Evolutionary conservation across 2,888 invertebrate species (phyloP).

Genomic region (Protodeltote pygarga): DNA sequence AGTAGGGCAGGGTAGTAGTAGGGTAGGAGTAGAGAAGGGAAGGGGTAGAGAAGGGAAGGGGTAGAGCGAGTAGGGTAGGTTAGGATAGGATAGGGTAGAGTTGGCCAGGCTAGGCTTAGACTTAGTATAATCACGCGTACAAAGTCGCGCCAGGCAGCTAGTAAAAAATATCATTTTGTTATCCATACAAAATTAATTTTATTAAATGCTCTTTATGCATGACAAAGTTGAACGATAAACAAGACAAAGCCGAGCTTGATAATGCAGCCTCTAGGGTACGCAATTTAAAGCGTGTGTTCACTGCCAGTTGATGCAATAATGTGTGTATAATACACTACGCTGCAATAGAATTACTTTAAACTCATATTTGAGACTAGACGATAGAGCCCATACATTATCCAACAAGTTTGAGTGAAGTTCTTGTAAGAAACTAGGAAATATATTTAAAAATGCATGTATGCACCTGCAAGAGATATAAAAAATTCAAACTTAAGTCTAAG

Average conservation of each 20-base stretch:
- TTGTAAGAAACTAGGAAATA: slow-evolving; percentile 20
- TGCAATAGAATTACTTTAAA: slow-evolving; percentile 35
- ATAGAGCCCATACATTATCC: slow-evolving; percentile 15
- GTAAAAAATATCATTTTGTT: slow-evolving; percentile 12
- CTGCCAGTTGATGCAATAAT: slow-evolving; percentile 28
- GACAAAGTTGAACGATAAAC: slow-evolving; percentile 43
- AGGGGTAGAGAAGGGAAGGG: too few relatives aligned
- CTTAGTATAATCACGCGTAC: too few relatives aligned
- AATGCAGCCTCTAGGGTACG: slow-evolving; percentile 41
- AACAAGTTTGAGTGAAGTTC: slow-evolving; percentile 15
- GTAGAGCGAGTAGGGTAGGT: too few relatives aligned
- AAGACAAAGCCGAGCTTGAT: slow-evolving; percentile 46
- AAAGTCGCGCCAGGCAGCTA: too few relatives aligned
- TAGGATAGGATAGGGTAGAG: too few relatives aligned
- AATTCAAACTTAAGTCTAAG: too few relatives aligned
- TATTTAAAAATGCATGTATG: slow-evolving; percentile 26
- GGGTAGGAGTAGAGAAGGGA: too few relatives aligned
- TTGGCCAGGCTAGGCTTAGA: too few relatives aligned
- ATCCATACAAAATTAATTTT: slow-evolving; percentile 9
- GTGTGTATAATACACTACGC: slow-evolving; percentile 22
- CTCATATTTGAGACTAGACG: slow-evolving; percentile 22
- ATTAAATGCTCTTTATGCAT: slow-evolving; percentile 29
- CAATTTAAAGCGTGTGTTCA: slow-evolving; percentile 34
- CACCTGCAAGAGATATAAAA: slow-evolving; percentile 3
- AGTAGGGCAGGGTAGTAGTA: too few relatives aligned